Base-by-base conservation (phyloP, 1,140 invertebrate species). In the Hycleus phaleratus region DNA sequence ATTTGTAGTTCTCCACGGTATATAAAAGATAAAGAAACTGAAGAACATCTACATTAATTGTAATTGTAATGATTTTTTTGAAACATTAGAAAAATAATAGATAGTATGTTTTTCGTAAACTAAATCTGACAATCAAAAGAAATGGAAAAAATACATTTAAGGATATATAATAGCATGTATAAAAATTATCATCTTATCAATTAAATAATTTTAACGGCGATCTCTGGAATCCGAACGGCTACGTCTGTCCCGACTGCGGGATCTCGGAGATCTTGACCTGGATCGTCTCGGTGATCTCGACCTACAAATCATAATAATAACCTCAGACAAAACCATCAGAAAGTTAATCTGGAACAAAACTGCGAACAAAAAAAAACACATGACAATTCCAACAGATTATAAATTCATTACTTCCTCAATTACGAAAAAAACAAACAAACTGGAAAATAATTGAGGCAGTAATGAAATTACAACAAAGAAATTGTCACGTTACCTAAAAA, bases 191-290 rank as follows among this genome's bases (percentile, higher is more conserved):
- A 42, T n/a, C 9, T 42, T 42, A 11, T 42, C 10, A n/a, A 7
- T 42, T 11, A 42, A 10, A 42, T 10, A 10, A 4, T n/a, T 42
- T n/a, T 76, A 79, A 61, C 77, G 76, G 42, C 77, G 76, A 65
- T 78, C 77, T 61, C 77, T 71, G 4, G 78, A 79, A 56, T 79
- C 77, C 39, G 76, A 77, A 48, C 77, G 74, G 60, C 77, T 77
- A 58, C 76, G 70, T 61, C 75, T 68, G 55, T 77, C 76, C 49
- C 75, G 68, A 55, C 76, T 78, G 53, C 77, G 74, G 53, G 77
- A 78, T 56, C 78, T 68, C 12, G 77, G 77, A 45, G 75, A 70
- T 39, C 63, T 59, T 7, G 75, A 75, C 40, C 77, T 69, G 2
- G 77, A 77, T 18, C 77, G 71, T 52, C 78, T 67, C 38, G 78